Evolutionary conservation across 30 jellyfish, hydroid and myxozoan genomes (phyloP).

Genomic region (Pelagia noctiluca): DNA sequence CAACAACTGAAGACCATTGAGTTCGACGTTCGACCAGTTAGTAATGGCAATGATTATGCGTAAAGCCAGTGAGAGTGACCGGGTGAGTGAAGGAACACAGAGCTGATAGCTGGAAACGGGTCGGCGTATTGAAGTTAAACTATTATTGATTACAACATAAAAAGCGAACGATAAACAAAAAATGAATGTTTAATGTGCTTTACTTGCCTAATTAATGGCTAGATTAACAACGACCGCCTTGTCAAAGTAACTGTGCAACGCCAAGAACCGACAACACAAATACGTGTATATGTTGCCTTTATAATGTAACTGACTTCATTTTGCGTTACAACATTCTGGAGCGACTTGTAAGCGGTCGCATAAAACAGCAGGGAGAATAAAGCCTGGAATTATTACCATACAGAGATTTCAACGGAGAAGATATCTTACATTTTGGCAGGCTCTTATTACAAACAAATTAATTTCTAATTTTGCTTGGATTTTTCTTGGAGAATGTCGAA

Average conservation of each 20-base stretch:
- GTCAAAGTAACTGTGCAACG: conserved; percentile 1
- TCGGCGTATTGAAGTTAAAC: background rate
- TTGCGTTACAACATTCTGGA: no score
- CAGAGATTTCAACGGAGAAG: no score
- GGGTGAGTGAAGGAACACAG: background rate
- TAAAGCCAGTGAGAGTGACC: conserved; percentile 39
- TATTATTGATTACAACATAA: background rate
- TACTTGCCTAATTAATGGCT: conserved; percentile 1
- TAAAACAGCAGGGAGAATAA: no score
- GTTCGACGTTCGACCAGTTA: background rate
- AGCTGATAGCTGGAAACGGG: background rate
- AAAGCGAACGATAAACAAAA: background rate
- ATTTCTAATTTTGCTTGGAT: no score
- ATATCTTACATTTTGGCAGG: no score
- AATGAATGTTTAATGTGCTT: conserved; percentile 7
- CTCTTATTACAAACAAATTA: no score
- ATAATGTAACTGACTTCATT: no score
- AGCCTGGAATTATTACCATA: no score
- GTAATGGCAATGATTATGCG: conserved; percentile 41
- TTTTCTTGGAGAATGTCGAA: no score
- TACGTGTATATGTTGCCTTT: no score
- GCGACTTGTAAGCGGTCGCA: no score
- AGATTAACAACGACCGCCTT: background rate
- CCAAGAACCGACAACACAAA: no score
- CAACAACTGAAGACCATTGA: background rate